A percentile compares a stretch with the other conserved stretches of the same genome.
Conservation (phyloP, 2,113 vertebrate genomes). For the Megaptera novaeangliae region DNA sequence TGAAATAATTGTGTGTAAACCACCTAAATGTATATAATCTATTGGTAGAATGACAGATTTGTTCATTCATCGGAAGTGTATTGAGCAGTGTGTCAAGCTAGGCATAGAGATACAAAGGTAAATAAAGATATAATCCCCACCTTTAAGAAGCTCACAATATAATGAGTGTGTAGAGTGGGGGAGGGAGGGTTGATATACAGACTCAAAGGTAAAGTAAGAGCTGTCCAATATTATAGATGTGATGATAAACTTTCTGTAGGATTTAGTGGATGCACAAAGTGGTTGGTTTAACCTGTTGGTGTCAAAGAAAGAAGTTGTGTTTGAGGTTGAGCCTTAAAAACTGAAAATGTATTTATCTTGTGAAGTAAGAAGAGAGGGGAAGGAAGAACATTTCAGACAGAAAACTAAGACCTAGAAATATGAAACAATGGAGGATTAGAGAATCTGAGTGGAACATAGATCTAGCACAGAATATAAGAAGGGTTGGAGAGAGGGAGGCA, state of each 20-base stretch:
- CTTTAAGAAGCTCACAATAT: background rate
- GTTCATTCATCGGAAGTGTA: background rate
- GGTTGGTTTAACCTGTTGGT: background rate
- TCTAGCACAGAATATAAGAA: background rate
- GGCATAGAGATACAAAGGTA: background rate
- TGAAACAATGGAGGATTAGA: background rate
- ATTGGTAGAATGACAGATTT: background rate
- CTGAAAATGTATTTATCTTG: background rate
- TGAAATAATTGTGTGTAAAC: background rate
- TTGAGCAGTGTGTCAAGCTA: background rate
- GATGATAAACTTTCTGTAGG: background rate
- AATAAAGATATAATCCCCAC: background rate
- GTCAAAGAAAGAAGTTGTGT: background rate
- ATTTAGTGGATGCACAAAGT: background rate
- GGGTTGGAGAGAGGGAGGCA: background rate
- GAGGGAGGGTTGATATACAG: background rate
- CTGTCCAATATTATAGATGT: background rate
- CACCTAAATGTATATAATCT: background rate
- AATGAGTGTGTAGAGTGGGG: background rate
- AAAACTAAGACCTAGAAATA: background rate
- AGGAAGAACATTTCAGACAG: background rate
- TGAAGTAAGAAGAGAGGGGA: background rate
- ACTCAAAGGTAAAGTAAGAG: background rate
- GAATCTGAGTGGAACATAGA: background rate
- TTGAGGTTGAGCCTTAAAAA: slow-evolving; percentile 10